Percentiles rank a stretch among this genome's conserved stretches.
These are phyloP conservation scores for Cyprinodon tularosa DNA, from an alignment of 2,113 vertebrate species.

Conservation along the genomic window DNA sequence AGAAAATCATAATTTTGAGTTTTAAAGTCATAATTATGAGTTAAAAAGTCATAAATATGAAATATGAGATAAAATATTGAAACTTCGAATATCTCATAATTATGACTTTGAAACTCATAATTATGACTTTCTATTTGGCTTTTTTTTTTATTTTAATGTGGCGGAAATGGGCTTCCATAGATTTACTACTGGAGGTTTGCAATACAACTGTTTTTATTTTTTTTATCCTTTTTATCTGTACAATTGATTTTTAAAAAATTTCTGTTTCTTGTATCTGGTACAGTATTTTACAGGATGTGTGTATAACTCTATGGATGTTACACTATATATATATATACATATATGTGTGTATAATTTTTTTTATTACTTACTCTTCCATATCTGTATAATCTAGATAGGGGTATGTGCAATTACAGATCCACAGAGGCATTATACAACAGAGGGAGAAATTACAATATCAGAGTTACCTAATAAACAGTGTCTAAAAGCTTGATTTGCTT, in stretches of 20 bases:
- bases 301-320: constrained; percentile 51
- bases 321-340: not conserved
- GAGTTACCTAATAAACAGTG: constrained; percentile 68
- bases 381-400: constrained; percentile 56
- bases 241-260: constrained; percentile 49
- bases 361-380: constrained; percentile 48
- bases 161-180: too few species aligned
- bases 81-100: too few species aligned
- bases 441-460: constrained; percentile 53
- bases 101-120: too few species aligned
- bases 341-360: constrained; percentile 33
- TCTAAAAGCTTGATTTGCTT: constrained; percentile 31
- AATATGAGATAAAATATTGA: too few species aligned
- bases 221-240: constrained; percentile 47
- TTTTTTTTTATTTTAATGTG: too few species aligned
- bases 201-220: constrained; percentile 61
- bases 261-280: constrained; percentile 46
- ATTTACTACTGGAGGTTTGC: constrained; percentile 39
- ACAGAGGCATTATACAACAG: constrained; percentile 63
- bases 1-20: too few species aligned
- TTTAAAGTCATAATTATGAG: too few species aligned
- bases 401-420: constrained; percentile 70
- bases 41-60: too few species aligned
- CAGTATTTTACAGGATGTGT: constrained; percentile 47
- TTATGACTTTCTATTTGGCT: too few species aligned